phyloP scores from a whole-genome alignment of 2,797 vertebrate genomes.

The Acrocephalus scirpaceus region DNA sequence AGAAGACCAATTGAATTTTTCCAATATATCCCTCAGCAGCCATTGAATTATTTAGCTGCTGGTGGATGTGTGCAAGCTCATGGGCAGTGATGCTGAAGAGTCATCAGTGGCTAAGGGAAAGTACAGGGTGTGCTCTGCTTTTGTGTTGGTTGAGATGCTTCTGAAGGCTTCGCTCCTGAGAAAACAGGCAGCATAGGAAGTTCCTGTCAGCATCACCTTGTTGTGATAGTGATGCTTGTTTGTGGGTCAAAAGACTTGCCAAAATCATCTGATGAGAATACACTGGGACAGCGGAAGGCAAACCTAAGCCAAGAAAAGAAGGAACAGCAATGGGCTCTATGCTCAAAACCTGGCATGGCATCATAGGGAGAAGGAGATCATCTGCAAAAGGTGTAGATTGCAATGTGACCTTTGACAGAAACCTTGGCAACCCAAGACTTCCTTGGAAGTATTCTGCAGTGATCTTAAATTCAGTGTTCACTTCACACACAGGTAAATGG shows the following conservation, averaged over 20 bases:
- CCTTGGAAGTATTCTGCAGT: not conserved
- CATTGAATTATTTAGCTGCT: constrained; percentile 46
- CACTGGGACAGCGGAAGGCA: not conserved
- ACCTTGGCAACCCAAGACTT: not conserved
- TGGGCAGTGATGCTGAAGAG: constrained; percentile 1
- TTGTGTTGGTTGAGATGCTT: not conserved
- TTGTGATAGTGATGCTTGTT: not conserved
- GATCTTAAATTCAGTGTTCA: not conserved
- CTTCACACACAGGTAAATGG: not conserved
- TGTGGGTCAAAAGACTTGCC: not conserved
- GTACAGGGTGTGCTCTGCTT: not conserved
- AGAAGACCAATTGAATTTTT: constrained; percentile 46
- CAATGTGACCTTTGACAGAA: not conserved
- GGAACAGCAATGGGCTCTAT: not conserved
- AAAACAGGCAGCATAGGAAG: not conserved
- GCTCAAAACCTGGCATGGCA: not conserved
- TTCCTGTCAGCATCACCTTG: not conserved
- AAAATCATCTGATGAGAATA: not conserved
- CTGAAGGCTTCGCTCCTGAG: not conserved
- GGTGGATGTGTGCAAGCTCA: not conserved
- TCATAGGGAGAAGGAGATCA: not conserved
- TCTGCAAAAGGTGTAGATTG: not conserved
- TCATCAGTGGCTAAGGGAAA: not conserved
- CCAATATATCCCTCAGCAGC: constrained; percentile 27
- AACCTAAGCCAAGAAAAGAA: not conserved